phyloP scores from a whole-genome alignment of 92 coral and sea anemone genomes.

The Bergia puertoricense region DNA sequence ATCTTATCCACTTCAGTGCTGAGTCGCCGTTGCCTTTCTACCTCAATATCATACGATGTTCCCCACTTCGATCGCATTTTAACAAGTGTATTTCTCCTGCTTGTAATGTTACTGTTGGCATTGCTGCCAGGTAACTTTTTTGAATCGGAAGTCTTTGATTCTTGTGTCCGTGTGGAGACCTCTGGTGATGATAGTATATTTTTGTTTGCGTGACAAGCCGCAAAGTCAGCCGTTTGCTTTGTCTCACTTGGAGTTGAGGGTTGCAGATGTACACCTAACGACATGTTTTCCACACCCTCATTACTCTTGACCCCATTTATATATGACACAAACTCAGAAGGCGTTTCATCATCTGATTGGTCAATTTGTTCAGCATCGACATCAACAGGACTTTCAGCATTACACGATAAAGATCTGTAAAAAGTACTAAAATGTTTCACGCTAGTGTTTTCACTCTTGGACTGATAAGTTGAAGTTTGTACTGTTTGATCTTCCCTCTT shows the following conservation, averaged over 20 bases:
- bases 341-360: not conserved
- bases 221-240: not conserved
- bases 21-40: constrained; percentile 23
- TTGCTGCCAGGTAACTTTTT: not conserved
- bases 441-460: not conserved
- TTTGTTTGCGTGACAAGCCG: not conserved
- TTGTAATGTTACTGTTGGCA: not conserved
- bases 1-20: constrained; percentile 5
- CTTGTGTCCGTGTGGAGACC: not conserved
- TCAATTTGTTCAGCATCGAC: constrained; percentile 2
- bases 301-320: not conserved
- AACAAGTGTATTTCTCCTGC: constrained; percentile 15
- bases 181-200: not conserved
- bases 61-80: constrained; percentile 26
- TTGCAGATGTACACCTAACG: not conserved
- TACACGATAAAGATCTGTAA: constrained; percentile 1
- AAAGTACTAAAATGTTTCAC: constrained; percentile 12
- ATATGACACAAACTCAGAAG: not conserved
- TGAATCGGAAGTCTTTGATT: not conserved
- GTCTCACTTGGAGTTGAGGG: not conserved
- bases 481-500: not conserved
- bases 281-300: not conserved
- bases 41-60: constrained; percentile 36
- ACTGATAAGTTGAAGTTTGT: not conserved
- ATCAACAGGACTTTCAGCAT: not conserved